Conservation (phyloP, 2,797 vertebrate species). For the Siniperca scherzeri region DNA sequence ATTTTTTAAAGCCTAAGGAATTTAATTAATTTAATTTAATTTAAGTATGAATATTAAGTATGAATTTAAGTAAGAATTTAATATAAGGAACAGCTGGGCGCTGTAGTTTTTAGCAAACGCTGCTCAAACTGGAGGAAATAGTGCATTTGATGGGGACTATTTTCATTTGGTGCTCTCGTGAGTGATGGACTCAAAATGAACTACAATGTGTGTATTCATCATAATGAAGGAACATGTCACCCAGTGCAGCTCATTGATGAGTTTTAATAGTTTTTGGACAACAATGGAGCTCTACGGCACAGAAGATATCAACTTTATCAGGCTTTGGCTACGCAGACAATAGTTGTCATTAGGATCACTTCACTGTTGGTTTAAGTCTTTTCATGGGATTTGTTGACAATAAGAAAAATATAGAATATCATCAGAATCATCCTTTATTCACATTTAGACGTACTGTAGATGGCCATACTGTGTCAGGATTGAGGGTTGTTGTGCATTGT, state of each 20-base stretch:
- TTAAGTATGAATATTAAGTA: no score
- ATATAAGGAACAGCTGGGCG: not conserved
- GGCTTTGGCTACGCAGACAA: not conserved
- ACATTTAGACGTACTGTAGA: slow-evolving; percentile 3
- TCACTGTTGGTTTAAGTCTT: not conserved
- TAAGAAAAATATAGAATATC: not conserved
- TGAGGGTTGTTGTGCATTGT: slow-evolving; percentile 57
- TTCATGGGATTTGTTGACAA: slow-evolving; percentile 18
- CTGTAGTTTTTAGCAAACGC: not conserved
- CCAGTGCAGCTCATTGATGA: slow-evolving; percentile 20
- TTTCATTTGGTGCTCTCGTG: no score
- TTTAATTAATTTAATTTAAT: not conserved
- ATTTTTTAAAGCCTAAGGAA: not conserved
- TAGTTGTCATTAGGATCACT: slow-evolving; percentile 1
- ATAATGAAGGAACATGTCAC: no score
- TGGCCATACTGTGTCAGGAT: slow-evolving; percentile 18
- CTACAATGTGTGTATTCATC: not conserved
- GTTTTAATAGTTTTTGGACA: slow-evolving; percentile 35
- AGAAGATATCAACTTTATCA: not conserved
- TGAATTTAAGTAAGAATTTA: no score
- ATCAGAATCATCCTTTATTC: slow-evolving; percentile 25
- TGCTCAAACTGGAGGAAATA: not conserved
- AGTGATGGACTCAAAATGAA: not conserved
- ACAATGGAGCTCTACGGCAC: slow-evolving; percentile 14
- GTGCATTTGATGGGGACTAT: not conserved